Percentiles rank a stretch among this genome's conserved stretches.
Conservation (phyloP, 2,113 vertebrate genomes). For the Cisticola juncidis region DNA sequence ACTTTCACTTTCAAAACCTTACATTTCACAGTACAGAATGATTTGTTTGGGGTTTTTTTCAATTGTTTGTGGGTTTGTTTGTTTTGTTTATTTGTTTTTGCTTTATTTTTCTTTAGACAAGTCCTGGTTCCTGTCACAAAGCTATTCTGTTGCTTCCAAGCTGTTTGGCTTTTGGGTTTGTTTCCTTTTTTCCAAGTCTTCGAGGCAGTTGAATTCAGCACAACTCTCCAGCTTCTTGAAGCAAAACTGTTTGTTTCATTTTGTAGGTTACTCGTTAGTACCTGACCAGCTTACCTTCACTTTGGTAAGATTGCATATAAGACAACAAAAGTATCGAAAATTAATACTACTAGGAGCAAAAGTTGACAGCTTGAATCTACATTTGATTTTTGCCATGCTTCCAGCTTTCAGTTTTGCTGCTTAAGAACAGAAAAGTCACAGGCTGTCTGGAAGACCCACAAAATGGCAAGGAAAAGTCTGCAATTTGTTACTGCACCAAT, state of each 20-base stretch:
- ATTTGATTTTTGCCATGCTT: neutral
- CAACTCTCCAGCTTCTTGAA: neutral
- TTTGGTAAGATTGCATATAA: neutral
- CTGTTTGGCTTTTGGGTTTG: neutral
- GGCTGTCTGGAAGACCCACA: neutral
- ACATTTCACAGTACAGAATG: neutral
- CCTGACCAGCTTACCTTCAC: neutral
- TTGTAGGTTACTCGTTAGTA: neutral
- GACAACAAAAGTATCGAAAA: neutral
- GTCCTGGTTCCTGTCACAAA: neutral
- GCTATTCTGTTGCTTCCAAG: neutral
- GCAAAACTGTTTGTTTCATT: neutral
- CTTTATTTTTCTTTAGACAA: neutral
- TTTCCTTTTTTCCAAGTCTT: neutral
- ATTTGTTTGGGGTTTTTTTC: neutral
- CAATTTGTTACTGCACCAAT: accelerated
- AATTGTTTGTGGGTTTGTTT: neutral
- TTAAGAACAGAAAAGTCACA: neutral
- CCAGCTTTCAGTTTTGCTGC: neutral
- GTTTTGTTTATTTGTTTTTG: neutral
- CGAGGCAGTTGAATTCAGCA: neutral
- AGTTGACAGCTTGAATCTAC: neutral
- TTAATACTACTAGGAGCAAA: neutral
- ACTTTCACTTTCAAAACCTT: neutral
- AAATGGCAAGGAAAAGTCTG: neutral